Percentiles rank a stretch among this genome's conserved stretches.
These are phyloP conservation scores for Pseudocheirus occidentalis DNA, from an alignment of 2,797 vertebrate genomes.

Conservation along the genomic window DNA sequence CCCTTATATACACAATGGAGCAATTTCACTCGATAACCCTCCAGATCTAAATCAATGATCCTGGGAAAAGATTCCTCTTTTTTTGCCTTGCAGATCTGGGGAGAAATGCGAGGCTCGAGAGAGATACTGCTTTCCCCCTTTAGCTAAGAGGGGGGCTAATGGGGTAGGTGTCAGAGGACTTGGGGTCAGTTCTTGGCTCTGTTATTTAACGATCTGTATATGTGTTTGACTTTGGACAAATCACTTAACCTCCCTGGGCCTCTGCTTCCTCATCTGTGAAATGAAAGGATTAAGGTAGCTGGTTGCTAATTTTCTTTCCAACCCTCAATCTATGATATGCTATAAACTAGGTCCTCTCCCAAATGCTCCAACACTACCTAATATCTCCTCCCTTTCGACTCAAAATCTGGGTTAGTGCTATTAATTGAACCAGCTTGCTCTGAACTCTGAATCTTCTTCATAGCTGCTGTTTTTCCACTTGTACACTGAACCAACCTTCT, in stretches of 20 bases:
- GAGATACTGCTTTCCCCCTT: not conserved
- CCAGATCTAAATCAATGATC: not conserved
- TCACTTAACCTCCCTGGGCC: not conserved
- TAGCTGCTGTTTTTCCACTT: not conserved
- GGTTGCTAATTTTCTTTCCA: not conserved
- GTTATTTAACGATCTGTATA: not conserved
- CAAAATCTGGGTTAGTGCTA: not conserved
- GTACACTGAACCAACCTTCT: not conserved
- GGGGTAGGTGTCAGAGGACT: not conserved
- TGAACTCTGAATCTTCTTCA: not conserved
- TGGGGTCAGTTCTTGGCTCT: not conserved
- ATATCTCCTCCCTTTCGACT: not conserved
- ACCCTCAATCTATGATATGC: not conserved
- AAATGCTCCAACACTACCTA: not conserved
- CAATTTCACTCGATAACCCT: not conserved
- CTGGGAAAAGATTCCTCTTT: not conserved
- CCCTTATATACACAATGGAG: not conserved
- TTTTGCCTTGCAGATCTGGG: not conserved
- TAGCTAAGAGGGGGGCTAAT: not conserved
- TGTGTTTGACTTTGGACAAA: not conserved
- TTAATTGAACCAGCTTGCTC: not conserved
- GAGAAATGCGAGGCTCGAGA: not conserved
- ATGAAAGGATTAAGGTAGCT: not conserved
- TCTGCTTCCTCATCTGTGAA: not conserved
- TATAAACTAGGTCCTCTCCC: not conserved